Percentiles rank a stretch among this genome's conserved stretches.
Evolutionary conservation across 2,888 invertebrate species (phyloP).

Genomic region (Cryptocephalus primarius): DNA sequence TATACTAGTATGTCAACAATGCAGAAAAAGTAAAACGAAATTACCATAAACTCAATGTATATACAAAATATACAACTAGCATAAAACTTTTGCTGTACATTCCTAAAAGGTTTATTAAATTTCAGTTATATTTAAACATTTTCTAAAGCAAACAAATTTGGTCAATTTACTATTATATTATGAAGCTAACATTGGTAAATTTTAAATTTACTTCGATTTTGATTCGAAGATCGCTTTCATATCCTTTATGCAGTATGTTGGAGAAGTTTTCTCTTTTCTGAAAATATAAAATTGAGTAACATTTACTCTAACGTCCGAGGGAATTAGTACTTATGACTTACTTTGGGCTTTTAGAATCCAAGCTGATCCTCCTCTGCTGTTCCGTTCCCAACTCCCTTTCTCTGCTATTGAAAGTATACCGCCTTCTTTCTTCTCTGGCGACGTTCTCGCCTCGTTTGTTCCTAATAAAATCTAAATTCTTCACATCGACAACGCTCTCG

Average conservation of each 20-base stretch:
- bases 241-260: conserved; percentile 61
- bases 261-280: conserved; percentile 60
- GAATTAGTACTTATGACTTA: conserved; percentile 19
- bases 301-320: neutral
- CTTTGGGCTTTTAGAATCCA: conserved; percentile 33
- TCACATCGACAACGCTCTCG: conserved; percentile 15
- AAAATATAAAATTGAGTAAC: conserved; percentile 7
- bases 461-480: conserved; percentile 21
- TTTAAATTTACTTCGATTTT: conserved; percentile 41
- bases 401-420: conserved; percentile 29
- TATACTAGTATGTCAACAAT: neutral
- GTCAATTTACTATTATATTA: conserved; percentile 11
- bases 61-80: neutral
- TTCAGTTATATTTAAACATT: neutral
- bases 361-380: conserved; percentile 29
- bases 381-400: conserved; percentile 28
- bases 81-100: no score
- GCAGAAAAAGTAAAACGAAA: neutral
- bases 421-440: conserved; percentile 22
- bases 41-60: neutral
- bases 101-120: neutral
- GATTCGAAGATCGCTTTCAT: conserved; percentile 76
- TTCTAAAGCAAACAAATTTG: conserved; percentile 14
- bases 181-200: conserved; percentile 2
- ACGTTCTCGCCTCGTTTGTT: conserved; percentile 17